phyloP scores from a whole-genome alignment of 2,113 vertebrate species.

The Apodemus sylvaticus region DNA sequence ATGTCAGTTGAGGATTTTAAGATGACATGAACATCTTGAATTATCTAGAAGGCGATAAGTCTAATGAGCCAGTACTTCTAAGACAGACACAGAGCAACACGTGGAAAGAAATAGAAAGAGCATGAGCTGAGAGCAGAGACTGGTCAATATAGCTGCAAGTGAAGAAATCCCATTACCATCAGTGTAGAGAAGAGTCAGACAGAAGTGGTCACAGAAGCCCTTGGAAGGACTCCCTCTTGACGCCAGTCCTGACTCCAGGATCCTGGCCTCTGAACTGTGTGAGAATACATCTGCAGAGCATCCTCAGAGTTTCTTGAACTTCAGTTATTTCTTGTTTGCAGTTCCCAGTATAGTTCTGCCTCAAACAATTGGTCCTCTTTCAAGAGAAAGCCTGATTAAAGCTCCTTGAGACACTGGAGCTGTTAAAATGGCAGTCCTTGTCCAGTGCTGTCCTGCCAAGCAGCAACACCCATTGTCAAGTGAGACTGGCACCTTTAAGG shows the following conservation, averaged over 20 bases:
- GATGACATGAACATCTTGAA: not conserved
- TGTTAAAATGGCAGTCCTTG: not conserved
- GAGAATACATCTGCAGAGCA: not conserved
- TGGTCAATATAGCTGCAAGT: not conserved
- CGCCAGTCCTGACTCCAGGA: not conserved
- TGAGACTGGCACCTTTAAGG: not conserved
- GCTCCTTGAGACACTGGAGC: not conserved
- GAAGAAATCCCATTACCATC: not conserved
- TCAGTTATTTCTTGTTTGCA: not conserved
- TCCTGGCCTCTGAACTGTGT: not conserved
- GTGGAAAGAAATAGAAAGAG: not conserved
- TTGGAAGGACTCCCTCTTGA: not conserved
- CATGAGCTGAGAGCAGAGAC: not conserved
- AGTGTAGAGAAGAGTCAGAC: not conserved
- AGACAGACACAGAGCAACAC: not conserved
- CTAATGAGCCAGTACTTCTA: not conserved
- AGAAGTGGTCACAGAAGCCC: not conserved
- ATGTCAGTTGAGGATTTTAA: not conserved
- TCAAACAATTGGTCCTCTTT: no score
- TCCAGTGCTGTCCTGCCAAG: not conserved
- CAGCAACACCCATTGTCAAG: not conserved
- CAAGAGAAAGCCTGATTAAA: not conserved
- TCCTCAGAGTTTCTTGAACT: not conserved
- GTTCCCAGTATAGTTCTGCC: not conserved
- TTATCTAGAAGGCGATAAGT: not conserved